A percentile compares a stretch with the other conserved stretches of the same genome.
Conservation (phyloP, 2,797 vertebrate species). For the Sphaeramia orbicularis region DNA sequence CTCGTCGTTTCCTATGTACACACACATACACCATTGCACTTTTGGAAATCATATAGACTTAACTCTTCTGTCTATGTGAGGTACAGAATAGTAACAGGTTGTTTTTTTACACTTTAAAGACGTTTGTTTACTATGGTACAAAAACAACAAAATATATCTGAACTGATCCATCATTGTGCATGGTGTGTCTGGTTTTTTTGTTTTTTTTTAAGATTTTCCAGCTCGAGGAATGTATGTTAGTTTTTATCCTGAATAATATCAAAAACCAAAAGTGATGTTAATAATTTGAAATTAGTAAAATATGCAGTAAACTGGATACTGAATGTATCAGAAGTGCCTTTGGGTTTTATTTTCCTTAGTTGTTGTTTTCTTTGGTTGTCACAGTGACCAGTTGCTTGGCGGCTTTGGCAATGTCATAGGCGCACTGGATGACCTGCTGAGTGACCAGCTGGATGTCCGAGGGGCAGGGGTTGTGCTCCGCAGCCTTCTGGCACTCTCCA, state of each 20-base stretch:
- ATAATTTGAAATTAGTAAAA: conserved; percentile 62
- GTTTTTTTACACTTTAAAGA: conserved; percentile 19
- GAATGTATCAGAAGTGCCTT: conserved; percentile 52
- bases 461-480: conserved; percentile 84
- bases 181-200: conserved; percentile 13
- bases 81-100: conserved; percentile 47
- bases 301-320: conserved; percentile 47
- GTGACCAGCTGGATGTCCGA: conserved; percentile 95
- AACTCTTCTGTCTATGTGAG: conserved; percentile 41
- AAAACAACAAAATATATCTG: conserved; percentile 49
- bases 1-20: conserved; percentile 31
- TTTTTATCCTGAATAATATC: conserved; percentile 73
- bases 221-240: conserved; percentile 49
- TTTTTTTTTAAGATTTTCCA: conserved; percentile 6
- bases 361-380: conserved; percentile 99
- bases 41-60: conserved; percentile 30
- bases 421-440: conserved; percentile 99
- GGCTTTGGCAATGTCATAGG: conserved; percentile 99
- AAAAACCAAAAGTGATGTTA: conserved; percentile 83
- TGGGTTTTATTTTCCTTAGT: conserved; percentile 64
- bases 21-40: conserved; percentile 52
- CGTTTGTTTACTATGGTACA: conserved; percentile 26
- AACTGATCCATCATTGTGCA: conserved; percentile 40
- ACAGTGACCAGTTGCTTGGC: conserved; percentile 99
- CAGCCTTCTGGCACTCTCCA: conserved; percentile 93